Evolutionary conservation across 1,140 invertebrate species (phyloP).

Genomic region (Formica exsecta): DNA sequence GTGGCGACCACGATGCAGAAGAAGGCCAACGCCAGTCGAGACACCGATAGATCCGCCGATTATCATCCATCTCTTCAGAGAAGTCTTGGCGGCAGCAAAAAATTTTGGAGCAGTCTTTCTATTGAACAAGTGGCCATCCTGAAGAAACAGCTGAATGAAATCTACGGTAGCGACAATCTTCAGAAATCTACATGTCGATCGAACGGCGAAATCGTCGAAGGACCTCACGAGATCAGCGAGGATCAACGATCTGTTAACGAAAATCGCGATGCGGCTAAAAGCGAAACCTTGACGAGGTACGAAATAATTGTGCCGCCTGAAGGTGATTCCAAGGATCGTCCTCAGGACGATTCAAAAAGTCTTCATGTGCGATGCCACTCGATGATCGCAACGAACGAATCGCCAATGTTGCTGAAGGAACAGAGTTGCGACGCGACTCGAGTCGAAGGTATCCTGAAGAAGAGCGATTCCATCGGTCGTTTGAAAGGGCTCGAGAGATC

Average conservation of each 20-base stretch:
- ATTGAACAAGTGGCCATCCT: slow-evolving; percentile 94
- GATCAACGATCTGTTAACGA: neutral
- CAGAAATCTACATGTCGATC: slow-evolving; percentile 63
- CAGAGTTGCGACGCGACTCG: neutral
- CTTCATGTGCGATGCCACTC: slow-evolving; percentile 92
- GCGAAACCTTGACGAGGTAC: slow-evolving; percentile 81
- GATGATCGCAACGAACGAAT: slow-evolving; percentile 80
- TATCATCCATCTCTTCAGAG: slow-evolving; percentile 80
- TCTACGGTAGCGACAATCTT: slow-evolving; percentile 90
- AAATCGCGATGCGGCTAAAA: neutral
- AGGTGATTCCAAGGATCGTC: slow-evolving; percentile 72
- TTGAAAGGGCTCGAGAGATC: slow-evolving; percentile 74
- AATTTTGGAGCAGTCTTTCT: slow-evolving; percentile 94
- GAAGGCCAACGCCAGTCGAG: slow-evolving; percentile 80
- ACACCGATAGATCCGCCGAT: slow-evolving; percentile 72
- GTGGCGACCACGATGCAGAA: slow-evolving; percentile 90
- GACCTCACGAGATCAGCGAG: neutral
- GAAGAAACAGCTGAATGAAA: slow-evolving; percentile 93
- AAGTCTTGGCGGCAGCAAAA: slow-evolving; percentile 90
- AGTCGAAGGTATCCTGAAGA: slow-evolving; percentile 63
- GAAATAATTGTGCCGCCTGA: slow-evolving; percentile 88
- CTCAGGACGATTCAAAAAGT: slow-evolving; percentile 81
- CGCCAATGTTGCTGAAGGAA: slow-evolving; percentile 51
- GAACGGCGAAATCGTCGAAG: neutral
- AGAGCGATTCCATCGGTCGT: slow-evolving; percentile 80